Base-by-base conservation (phyloP, 1,140 invertebrate species). In the Anadara kagoshimensis region DNA sequence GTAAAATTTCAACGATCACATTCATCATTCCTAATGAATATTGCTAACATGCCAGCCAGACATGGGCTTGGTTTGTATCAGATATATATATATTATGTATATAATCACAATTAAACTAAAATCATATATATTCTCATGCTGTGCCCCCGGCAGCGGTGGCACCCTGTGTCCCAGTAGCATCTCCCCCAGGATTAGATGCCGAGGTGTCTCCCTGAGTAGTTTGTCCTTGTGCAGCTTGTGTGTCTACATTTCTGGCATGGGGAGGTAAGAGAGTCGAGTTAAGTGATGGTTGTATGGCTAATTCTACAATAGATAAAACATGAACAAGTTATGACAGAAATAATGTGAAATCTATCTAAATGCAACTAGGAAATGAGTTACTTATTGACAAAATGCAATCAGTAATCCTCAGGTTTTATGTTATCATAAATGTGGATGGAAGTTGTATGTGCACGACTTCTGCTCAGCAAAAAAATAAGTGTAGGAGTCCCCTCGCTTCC, bases 221-320 rank as follows among this genome's bases (percentile, higher is more conserved):
- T 20, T 73, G 69, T 24, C 77, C 75, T 24, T 64, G 44, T 47
- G 66, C 49, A 22, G 58, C 70, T 47, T 77, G 74, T 69, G 59
- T 69, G 63, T 70, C 73, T 47, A 61, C 70, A 59, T 76, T 71
- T 43, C 86, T 76, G 49, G 80, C 82, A 73, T 93, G 92, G 79
- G 93, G 92, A 76, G 94, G 94, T 88, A 95, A 92, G 74, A 96
- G 91, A 81, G 93, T 91, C 78, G 91, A 90, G 89, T 95, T 96
- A 76, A 96, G 91, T 54, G 91, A 90, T 51, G 94, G 94, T 86
- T 95, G 93, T 79, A 96, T 92, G 87, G 91, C 92, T 82, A 96
- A 90, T 90, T 96, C 94, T 93, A 89, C 67, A 89, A 89, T 43
- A 61, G 36, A 74, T 62, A 71, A 69, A 82, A 43, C 54, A 57